Base-by-base conservation (phyloP, 1,140 invertebrate genomes). In the Tetramorium parvispinum region DNA sequence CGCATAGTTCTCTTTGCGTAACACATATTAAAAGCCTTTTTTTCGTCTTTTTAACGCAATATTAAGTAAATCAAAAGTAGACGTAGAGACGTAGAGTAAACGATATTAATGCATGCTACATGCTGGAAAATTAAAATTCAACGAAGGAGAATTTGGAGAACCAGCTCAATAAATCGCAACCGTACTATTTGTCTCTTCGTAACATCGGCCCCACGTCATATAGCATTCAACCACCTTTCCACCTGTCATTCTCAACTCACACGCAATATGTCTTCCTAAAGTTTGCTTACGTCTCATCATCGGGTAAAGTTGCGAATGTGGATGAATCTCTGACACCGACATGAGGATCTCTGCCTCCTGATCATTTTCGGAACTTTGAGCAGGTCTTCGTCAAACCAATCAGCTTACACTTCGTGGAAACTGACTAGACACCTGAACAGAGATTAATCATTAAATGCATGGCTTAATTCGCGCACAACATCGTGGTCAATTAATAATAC, bases 251-350 rank as follows among this genome's bases (percentile, higher is more conserved):
- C 76, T 88, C 89, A 81, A 90, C 89, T 90, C 85, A 82, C 87
- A 87, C 88, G 86, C 88, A 87, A 92, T 92, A 91, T 82, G 92
- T 93, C 91, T 93, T 93, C 88, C 81, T 88, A 87, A 53, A 79
- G 87, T 92, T 92, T 91, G 88, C 87, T 87, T 77, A 51, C 76
- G 88, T 87, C 53, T 89, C 78, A 75, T 79, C 66, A 57, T 63
- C 51, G 79, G 40, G 40, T 59, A 61, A 83, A 73, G 68, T 73
- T 73, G 53, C 68, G 68, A n/a, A 68, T 21, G 40, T 83, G 51
- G 78, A 81, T 70, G 43, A 59, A 83, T 73, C 40, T 16, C 79
- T 75, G 55, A 82, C 79, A 82, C 24, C 37, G 10, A 53, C 51
- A 57, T 70, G 79, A 59, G 21, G 68, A 73, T 83, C 68, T 83